Percentiles rank a stretch among this genome's conserved stretches.
These are phyloP conservation scores for Gephyroberyx darwinii DNA, from an alignment of 2,797 vertebrate genomes.

Conservation along the genomic window DNA sequence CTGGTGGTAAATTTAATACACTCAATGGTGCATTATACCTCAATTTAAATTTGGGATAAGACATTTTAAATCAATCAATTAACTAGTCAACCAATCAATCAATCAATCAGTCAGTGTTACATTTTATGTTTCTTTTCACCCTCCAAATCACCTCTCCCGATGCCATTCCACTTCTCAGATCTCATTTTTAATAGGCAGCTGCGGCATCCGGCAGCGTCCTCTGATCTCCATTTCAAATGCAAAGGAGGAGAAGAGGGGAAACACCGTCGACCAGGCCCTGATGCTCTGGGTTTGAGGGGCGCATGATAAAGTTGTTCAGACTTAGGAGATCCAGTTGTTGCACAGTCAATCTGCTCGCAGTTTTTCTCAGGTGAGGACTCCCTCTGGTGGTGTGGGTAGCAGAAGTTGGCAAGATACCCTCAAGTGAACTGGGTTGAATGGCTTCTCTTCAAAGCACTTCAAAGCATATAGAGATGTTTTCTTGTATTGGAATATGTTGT, in stretches of 20 bases:
- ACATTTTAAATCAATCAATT: no score
- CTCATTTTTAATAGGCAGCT: not conserved
- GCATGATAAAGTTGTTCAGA: slow-evolving; percentile 41
- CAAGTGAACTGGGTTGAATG: slow-evolving; percentile 12
- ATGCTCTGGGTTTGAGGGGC: not conserved
- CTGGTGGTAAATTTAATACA: not conserved
- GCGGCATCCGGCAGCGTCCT: not conserved
- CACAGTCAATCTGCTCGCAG: slow-evolving; percentile 28
- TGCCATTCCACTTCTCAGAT: not conserved
- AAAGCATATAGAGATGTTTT: not conserved
- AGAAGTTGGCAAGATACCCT: slow-evolving; percentile 24
- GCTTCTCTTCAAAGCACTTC: not conserved
- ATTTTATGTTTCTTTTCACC: not conserved
- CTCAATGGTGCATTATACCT: no score
- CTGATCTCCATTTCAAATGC: not conserved
- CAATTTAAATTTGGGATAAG: not conserved
- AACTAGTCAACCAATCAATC: not conserved
- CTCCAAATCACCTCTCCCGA: not conserved
- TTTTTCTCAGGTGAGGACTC: slow-evolving; percentile 72
- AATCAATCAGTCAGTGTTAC: not conserved
- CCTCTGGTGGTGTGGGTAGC: slow-evolving; percentile 78
- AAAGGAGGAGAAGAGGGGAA: not conserved
- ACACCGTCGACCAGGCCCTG: not conserved
- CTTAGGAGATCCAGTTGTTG: slow-evolving; percentile 56
- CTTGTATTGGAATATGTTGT: not conserved